Evolutionary conservation across 2,888 invertebrate genomes (phyloP).

Genomic region (Epistrophe grossulariae): DNA sequence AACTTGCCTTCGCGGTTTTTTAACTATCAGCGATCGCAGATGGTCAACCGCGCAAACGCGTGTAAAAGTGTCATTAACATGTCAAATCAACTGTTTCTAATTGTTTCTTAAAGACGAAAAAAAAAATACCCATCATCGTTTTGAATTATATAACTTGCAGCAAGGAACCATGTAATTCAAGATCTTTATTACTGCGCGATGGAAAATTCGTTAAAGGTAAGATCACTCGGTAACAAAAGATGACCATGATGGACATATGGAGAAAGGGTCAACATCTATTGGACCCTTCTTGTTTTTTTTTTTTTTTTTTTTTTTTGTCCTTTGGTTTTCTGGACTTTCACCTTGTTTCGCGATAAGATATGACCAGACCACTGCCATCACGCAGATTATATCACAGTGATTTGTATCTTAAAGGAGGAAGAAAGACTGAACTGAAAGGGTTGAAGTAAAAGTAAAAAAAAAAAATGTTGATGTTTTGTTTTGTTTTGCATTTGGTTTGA

Average conservation of each 20-base stretch:
- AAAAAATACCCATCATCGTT: no score
- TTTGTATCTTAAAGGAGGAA: background rate
- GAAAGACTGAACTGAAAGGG: conserved; percentile 11
- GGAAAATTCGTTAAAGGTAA: background rate
- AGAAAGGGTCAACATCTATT: conserved; percentile 24
- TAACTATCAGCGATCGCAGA: conserved; percentile 38
- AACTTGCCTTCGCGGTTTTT: background rate
- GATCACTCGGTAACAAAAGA: conserved; percentile 10
- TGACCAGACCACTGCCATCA: conserved; percentile 23
- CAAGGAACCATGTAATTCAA: conserved; percentile 7
- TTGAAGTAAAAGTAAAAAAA: background rate
- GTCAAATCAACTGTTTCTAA: conserved; percentile 37
- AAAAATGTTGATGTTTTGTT: conserved; percentile 47
- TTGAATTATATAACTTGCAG: no score
- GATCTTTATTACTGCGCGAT: conserved; percentile 1
- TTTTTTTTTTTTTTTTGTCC: background rate
- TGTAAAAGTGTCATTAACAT: conserved; percentile 51
- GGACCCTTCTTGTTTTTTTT: background rate
- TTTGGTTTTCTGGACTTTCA: conserved; percentile 12
- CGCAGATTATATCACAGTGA: conserved; percentile 26
- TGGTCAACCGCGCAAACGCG: conserved; percentile 60
- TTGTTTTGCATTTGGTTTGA: conserved; percentile 52
- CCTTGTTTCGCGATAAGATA: conserved; percentile 32
- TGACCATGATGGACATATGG: conserved; percentile 10
- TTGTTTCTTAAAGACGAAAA: conserved; percentile 4